Conservation (phyloP, 1,140 invertebrate genomes). For the Pinna nobilis region DNA sequence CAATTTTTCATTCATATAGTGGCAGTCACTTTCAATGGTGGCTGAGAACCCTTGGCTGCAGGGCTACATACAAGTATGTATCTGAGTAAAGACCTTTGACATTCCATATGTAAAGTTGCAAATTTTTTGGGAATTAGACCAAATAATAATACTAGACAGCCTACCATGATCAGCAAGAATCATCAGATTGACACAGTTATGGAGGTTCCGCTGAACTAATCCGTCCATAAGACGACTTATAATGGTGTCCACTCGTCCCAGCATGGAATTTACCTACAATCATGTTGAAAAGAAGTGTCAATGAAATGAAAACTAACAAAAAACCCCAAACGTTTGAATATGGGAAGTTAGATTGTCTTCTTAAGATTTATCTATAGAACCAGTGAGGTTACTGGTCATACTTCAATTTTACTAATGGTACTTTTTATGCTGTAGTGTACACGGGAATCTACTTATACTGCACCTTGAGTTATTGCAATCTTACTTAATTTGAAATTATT, state of each 20-base stretch:
- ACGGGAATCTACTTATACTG: no score
- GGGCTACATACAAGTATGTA: background rate
- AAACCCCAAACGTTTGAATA: background rate
- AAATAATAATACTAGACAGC: background rate
- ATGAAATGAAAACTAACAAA: background rate
- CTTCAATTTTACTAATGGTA: no score
- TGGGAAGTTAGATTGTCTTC: no score
- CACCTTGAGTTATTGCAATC: no score
- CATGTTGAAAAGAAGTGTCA: no score
- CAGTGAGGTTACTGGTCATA: no score
- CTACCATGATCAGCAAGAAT: slow-evolving; percentile 71
- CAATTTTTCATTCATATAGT: no score
- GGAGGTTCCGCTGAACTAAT: slow-evolving; percentile 75
- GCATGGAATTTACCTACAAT: slow-evolving; percentile 73
- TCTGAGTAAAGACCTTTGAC: background rate
- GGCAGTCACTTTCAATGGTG: no score
- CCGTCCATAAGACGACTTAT: slow-evolving; percentile 81
- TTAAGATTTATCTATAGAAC: no score
- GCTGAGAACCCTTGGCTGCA: no score
- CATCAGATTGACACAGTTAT: slow-evolving; percentile 69
- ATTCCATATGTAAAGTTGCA: background rate
- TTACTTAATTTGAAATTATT: no score
- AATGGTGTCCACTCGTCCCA: slow-evolving; percentile 77
- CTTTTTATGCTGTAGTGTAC: no score
- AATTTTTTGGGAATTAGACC: background rate